Percentiles rank a stretch among this genome's conserved stretches.
phyloP scores from a whole-genome alignment of 2,113 vertebrate species.

The Pitta sordida region DNA sequence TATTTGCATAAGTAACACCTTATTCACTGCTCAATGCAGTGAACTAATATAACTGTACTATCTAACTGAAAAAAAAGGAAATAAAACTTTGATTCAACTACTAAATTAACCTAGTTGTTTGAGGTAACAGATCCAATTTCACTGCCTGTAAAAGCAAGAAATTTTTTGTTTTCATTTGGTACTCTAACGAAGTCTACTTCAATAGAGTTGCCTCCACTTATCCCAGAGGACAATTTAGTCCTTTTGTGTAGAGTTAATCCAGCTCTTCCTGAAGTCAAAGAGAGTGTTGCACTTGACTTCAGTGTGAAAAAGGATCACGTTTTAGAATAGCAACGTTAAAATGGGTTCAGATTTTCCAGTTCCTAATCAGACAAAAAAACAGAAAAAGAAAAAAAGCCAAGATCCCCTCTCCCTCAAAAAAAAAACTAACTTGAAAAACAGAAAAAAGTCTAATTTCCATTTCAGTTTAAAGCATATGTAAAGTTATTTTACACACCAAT shows the following conservation, averaged over 20 bases:
- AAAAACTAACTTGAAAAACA: neutral
- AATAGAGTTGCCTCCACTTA: constrained; percentile 8
- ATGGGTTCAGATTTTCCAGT: neutral
- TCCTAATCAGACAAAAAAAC: neutral
- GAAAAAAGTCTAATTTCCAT: neutral
- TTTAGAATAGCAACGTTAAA: neutral
- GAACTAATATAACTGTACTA: neutral
- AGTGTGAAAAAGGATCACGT: constrained; percentile 16
- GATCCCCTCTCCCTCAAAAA: neutral
- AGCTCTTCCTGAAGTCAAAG: constrained; percentile 11
- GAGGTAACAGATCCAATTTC: neutral
- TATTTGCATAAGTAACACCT: neutral
- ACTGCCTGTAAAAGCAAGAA: neutral
- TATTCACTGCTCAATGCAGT: neutral
- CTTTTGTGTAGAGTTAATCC: constrained; percentile 43
- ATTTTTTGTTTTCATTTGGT: constrained; percentile 30
- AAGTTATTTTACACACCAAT: neutral
- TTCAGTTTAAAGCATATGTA: neutral
- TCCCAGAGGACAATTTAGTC: neutral
- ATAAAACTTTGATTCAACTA: neutral
- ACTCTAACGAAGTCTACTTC: constrained; percentile 11
- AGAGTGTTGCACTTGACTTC: constrained; percentile 34
- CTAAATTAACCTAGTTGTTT: neutral
- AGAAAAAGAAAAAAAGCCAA: neutral
- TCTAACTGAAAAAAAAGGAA: neutral